phyloP scores from a whole-genome alignment of 2,888 invertebrate genomes.

The Octonoba sinensis region DNA sequence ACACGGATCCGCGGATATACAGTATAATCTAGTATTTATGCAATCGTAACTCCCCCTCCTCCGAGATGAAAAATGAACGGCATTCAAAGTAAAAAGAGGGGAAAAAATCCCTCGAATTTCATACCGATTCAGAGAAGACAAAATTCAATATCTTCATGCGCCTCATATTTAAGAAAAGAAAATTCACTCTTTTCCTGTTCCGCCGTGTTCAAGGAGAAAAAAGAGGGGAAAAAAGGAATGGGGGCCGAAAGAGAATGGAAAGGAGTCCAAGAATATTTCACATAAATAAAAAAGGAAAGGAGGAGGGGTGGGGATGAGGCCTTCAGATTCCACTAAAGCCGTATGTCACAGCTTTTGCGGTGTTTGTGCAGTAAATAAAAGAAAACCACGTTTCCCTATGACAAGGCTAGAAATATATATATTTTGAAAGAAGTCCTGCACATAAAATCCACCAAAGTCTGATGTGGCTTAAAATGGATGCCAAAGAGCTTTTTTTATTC shows the following conservation, averaged over 20 bases:
- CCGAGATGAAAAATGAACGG: no score
- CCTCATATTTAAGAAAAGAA: constrained; percentile 23
- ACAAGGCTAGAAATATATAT: constrained; percentile 24
- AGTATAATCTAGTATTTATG: no score
- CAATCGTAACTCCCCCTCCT: no score
- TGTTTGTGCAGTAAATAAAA: constrained; percentile 48
- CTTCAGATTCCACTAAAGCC: constrained; percentile 19
- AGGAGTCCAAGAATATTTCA: constrained; percentile 9
- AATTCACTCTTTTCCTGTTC: constrained; percentile 2
- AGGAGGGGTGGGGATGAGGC: background rate
- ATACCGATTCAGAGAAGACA: constrained; percentile 1
- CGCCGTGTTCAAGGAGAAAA: constrained; percentile 5
- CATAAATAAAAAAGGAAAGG: background rate
- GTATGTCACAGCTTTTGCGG: constrained; percentile 40
- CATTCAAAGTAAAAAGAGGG: no score
- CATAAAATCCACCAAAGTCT: no score
- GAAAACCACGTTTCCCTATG: constrained; percentile 22
- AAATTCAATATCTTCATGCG: constrained; percentile 13
- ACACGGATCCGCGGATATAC: no score
- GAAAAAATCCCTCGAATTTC: constrained; percentile 1
- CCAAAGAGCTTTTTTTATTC: constrained; percentile 5
- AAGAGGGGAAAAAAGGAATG: background rate
- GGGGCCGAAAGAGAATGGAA: background rate
- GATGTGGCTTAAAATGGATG: no score
- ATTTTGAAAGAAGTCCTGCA: constrained; percentile 6